Base-by-base conservation (phyloP, 2,797 vertebrate genomes). In the Xenentodon cancila region DNA sequence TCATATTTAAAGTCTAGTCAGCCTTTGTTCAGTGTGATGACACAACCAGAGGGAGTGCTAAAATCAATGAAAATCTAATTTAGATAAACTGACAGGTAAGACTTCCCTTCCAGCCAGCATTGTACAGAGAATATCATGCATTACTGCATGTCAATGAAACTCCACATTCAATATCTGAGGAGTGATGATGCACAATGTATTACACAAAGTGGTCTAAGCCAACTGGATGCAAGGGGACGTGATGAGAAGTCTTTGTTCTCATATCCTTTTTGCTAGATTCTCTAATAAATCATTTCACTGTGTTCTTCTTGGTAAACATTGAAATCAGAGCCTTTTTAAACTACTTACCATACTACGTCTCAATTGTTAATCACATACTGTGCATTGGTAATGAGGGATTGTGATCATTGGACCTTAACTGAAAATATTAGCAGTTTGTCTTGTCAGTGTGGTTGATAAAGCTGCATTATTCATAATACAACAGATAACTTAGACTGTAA, bases 21-120 rank as follows among this genome's bases (percentile, higher is more conserved):
- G 77, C 45, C 19, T 3, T 0, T 66, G 55, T 65, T 84, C 43
- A 45, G 67, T 22, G 53, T 20, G 65, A 63, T 76, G 72, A 74
- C 70, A 77, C 65, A 55, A 61, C 73, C 44, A 19, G 62, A 61
- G 75, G 64, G 51, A 61, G 66, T 27, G 9, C 16, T 34, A 12
- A 71, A 79, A 83, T 85, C 76, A 71, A 85, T 88, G 79, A 37
- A 73, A 88, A 85, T 82, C 66, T 69, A 27, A 87, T 90, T 86
- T 70, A 72, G 75, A 88, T 82, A 73, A 79, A 81, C 71, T 75
- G 79, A 80, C 71, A 77, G 74, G 77, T 81, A 52, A 77, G 71
- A 22, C 34, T 56, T 58, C 58, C 48, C 55, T 61, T 47, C 42
- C 54, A 49, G 57, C 37, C 34, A 9, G 51, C 59, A 68, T 77